Evolutionary conservation across 2,797 vertebrate genomes (phyloP).

Genomic region (Sebastes minor): DNA sequence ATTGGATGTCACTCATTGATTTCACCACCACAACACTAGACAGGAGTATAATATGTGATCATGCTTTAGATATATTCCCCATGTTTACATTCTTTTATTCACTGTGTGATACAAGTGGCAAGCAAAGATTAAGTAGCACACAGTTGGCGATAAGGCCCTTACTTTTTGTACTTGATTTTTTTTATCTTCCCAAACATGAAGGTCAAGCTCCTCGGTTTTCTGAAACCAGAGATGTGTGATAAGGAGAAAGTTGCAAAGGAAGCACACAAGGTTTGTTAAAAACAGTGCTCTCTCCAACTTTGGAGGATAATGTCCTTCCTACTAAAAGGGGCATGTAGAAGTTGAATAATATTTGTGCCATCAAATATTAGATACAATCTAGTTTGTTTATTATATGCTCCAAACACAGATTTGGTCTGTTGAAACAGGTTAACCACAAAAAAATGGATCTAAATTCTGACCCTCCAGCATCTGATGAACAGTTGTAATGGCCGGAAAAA

Average conservation of each 20-base stretch:
- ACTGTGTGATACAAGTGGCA: accelerated
- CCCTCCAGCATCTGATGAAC: neutral
- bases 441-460: neutral
- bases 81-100: neutral
- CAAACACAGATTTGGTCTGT: neutral
- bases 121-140: neutral
- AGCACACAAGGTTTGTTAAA: neutral
- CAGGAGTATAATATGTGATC: neutral
- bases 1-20: neutral
- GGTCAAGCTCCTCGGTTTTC: neutral
- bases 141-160: neutral
- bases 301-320: neutral
- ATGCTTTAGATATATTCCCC: neutral
- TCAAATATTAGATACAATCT: neutral
- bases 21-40: neutral
- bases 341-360: neutral
- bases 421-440: neutral
- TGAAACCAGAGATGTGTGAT: neutral
- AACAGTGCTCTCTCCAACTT: neutral
- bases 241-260: neutral
- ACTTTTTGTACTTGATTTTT: neutral
- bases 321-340: neutral
- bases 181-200: neutral
- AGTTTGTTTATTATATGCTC: neutral
- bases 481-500: neutral